These are phyloP conservation scores for Chionomys nivalis DNA, from an alignment of 2,113 vertebrate species.

Conservation along the genomic window DNA sequence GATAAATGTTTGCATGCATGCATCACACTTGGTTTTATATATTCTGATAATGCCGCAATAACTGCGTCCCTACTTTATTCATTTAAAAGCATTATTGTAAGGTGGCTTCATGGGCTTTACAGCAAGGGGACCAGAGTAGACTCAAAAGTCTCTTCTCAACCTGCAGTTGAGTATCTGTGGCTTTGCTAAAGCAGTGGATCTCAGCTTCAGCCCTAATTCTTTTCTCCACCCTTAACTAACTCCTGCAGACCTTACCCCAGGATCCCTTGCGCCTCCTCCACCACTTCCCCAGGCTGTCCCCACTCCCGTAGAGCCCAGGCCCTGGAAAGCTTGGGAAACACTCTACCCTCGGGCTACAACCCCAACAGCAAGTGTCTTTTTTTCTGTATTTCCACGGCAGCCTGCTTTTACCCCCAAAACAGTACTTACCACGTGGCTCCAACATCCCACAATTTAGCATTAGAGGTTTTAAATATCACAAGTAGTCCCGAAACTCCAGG, in stretches of 20 bases:
- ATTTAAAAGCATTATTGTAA: not conserved
- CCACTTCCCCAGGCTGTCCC: not conserved
- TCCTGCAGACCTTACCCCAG: too few relatives aligned
- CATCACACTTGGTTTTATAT: not conserved
- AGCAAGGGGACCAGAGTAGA: not conserved
- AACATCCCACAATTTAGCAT: constrained; percentile 30
- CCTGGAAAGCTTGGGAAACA: not conserved
- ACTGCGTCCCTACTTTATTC: not conserved
- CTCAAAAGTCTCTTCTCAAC: not conserved
- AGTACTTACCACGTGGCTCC: not conserved
- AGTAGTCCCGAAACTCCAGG: constrained; percentile 47
- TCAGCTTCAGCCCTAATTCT: not conserved
- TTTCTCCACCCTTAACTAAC: not conserved
- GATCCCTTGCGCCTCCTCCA: not conserved
- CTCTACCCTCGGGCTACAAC: not conserved
- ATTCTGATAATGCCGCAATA: not conserved
- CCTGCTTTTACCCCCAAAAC: constrained; percentile 50
- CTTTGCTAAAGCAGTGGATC: not conserved
- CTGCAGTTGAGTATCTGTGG: not conserved
- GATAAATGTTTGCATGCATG: not conserved
- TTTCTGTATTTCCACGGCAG: constrained; percentile 1
- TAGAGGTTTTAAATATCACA: constrained; percentile 67
- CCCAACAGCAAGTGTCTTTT: not conserved
- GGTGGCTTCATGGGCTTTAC: not conserved
- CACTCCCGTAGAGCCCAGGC: not conserved